Base-by-base conservation (phyloP, 2,113 vertebrate genomes). In the Anhinga anhinga region DNA sequence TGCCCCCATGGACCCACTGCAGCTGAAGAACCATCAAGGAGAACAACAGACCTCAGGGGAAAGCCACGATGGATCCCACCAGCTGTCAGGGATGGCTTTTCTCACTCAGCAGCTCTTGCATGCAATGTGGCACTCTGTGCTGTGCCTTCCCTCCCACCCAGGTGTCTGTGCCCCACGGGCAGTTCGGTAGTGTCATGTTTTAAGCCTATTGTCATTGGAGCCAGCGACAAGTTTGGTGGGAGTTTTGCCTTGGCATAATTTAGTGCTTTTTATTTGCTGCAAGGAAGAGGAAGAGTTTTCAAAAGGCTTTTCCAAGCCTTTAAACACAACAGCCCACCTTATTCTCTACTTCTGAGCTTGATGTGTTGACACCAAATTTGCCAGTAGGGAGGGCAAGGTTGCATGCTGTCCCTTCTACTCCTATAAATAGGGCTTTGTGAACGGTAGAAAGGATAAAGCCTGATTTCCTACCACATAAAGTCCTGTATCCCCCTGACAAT, bases 1-100 rank as follows among this genome's bases (percentile, higher is more conserved):
- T 88, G 73, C 65, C 27, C 72, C 61, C 4, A 0, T 0, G 6
- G 81, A 59, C 15, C 23, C 18, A 32, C 34, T 0, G 0, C 42
- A 83, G 63, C 81, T 89, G 89, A 94, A 55, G 45, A 34, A 14
- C 23, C 6, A 4, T 63, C 72, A 65, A 76, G 47, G 84, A 82
- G 89, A 69, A 65, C 40, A 59, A 25, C 52, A 93, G 49, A 81
- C 5, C 44, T n/a, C 17, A 0, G 11, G 81, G 52, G 56, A 78
- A n/a, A 88, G 22, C 25, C 18, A 6, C 0, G 0, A 34, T 34
- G 32, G 36, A 44, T 88, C 23, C 72, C 72, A 71, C 27, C 79
- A 7, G 5, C 62, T 90, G 71, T 15, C 63, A 88, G 63, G 70
- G 23, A 3, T 67, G 83, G 32, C 29, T 86, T 27, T 80, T 92